Base-by-base conservation (phyloP, 1,140 invertebrate species). In the Pseudomyrmex pallidus region DNA sequence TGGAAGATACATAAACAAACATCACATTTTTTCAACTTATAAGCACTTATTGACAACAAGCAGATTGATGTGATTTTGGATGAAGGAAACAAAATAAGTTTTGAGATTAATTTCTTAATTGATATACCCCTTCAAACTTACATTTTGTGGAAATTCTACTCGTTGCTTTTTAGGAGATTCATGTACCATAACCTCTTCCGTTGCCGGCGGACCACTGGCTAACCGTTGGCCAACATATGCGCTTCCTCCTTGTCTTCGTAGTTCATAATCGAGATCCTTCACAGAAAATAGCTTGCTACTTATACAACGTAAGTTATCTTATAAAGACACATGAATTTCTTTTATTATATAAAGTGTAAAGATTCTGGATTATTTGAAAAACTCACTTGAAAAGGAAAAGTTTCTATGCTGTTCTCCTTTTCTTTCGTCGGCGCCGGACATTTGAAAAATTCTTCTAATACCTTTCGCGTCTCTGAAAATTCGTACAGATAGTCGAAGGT, bases 401-500 rank as follows among this genome's bases (percentile, higher is more conserved):
- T 90, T 61, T 92, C 91, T 44, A 88, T 92, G 56, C 82, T 94
- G 76, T 92, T 94, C 85, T 95, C 94, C 84, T 92, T 96, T 82
- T 95, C 95, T 89, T 96, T 95, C 44, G 95, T 94, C 44, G 95
- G 94, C 83, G 95, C 94, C 3, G 96, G 96, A 91, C 97, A 97
- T 92, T 97, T 97, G 94, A 98, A 98, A 94, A 98, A 98, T 94
- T 98, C 98, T 91, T 98, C 97, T 15, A 98, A 94, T 48, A 98
- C 98, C 95, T 98, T 98, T 67, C 97, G 95, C 13, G 98, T 98
- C 93, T 98, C 97, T 0, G 97, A 98, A 93, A 98, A 98, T 92
- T 98, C 97, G 92, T 98, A 98, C 54, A 98, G 93, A 94, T 98
- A 98, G 94, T 98, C 97, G 92, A 97, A 98, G 2, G 97, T 96